These are phyloP conservation scores for Drosophila prolongata DNA, from an alignment of 2,888 invertebrate genomes.

Conservation along the genomic window DNA sequence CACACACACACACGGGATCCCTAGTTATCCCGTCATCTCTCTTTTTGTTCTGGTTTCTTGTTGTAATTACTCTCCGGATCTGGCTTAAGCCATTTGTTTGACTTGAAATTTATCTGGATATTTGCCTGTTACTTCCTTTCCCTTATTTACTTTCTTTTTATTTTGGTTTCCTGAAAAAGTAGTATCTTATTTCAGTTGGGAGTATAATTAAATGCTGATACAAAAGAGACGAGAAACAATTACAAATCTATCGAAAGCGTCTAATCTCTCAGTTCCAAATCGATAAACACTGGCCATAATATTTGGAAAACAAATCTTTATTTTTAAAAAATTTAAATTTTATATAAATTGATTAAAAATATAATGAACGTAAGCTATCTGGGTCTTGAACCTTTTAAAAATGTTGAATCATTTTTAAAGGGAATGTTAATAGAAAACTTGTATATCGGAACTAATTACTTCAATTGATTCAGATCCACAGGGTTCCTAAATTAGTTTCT, in stretches of 20 bases:
- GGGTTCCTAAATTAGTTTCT: background rate
- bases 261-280: conserved; percentile 52
- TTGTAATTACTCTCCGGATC: conserved; percentile 71
- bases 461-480: too few relatives aligned
- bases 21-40: conserved; percentile 18
- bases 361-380: too few relatives aligned
- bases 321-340: too few relatives aligned
- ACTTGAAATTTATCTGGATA: conserved; percentile 74
- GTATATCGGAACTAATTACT: too few relatives aligned
- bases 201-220: conserved; percentile 16
- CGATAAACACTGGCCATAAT: conserved; percentile 36
- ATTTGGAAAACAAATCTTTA: too few relatives aligned
- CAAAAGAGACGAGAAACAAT: conserved; percentile 44
- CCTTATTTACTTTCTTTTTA: conserved; percentile 6
- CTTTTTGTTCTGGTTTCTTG: conserved; percentile 36
- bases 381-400: too few relatives aligned
- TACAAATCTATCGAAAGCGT: conserved; percentile 65
- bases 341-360: too few relatives aligned
- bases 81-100: conserved; percentile 70
- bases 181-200: conserved; percentile 34
- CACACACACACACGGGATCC: conserved; percentile 21
- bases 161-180: conserved; percentile 9
- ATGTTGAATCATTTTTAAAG: too few relatives aligned
- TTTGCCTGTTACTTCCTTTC: conserved; percentile 42
- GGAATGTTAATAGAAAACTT: too few relatives aligned